Percentiles rank a stretch among this genome's conserved stretches.
These are phyloP conservation scores for Syrphus vitripennis DNA, from an alignment of 2,888 invertebrate species.

Conservation along the genomic window DNA sequence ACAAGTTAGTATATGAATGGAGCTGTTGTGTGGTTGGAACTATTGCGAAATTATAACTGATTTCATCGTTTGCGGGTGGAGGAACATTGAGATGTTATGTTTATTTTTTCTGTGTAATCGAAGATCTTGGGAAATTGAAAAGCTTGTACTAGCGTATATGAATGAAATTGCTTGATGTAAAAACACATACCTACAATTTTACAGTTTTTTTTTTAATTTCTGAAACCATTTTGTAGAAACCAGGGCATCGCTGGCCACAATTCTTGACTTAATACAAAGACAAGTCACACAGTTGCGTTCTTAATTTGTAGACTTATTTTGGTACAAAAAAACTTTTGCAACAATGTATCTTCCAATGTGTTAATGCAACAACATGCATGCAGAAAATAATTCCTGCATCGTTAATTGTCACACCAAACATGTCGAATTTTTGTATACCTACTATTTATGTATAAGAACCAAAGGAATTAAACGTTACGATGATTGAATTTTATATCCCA, in stretches of 20 bases:
- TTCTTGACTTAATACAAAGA: not conserved
- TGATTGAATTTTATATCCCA: conserved; percentile 57
- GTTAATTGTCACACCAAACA: conserved; percentile 33
- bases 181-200: not conserved
- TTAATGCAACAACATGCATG: not conserved
- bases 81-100: conserved; percentile 10
- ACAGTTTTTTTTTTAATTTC: too few relatives aligned
- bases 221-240: too few relatives aligned
- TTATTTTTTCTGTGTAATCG: conserved; percentile 12
- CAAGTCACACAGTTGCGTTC: not conserved
- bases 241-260: too few relatives aligned
- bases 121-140: conserved; percentile 49
- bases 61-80: conserved; percentile 43
- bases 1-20: conserved; percentile 14
- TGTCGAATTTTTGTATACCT: not conserved
- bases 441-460: not conserved
- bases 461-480: conserved; percentile 6
- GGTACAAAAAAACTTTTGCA: not conserved
- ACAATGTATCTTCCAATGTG: conserved; percentile 32
- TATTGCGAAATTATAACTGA: conserved; percentile 57
- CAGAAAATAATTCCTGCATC: conserved; percentile 35
- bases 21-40: conserved; percentile 17
- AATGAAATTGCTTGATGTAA: not conserved
- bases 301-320: not conserved
- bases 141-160: not conserved